Conservation (phyloP, 2,888 invertebrate species). For the Limnephilus auricula region DNA sequence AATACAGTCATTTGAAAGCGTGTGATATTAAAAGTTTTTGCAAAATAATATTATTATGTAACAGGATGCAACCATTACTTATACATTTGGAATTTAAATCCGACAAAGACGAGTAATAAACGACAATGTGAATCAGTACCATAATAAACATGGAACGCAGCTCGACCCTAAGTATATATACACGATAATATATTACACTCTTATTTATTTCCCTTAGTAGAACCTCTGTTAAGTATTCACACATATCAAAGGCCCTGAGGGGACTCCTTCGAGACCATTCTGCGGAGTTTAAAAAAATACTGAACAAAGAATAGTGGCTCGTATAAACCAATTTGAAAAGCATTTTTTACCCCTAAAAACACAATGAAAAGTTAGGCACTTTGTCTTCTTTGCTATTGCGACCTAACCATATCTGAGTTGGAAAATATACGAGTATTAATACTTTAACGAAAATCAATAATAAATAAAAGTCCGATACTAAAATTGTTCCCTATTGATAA, state of each 20-base stretch:
- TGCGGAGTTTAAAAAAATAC: background rate
- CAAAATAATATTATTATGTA: too few relatives aligned
- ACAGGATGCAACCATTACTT: too few relatives aligned
- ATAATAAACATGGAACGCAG: background rate
- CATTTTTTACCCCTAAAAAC: background rate
- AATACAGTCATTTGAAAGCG: background rate
- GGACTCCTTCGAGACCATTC: background rate
- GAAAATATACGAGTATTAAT: background rate
- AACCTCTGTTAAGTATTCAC: background rate
- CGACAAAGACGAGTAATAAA: too few relatives aligned
- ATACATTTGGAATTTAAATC: too few relatives aligned
- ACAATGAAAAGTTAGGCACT: background rate
- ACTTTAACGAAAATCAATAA: too few relatives aligned
- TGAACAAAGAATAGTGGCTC: background rate
- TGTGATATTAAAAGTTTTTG: too few relatives aligned
- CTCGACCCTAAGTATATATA: background rate
- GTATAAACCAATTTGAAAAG: background rate
- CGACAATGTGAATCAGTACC: background rate
- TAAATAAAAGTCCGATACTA: too few relatives aligned
- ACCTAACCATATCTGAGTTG: background rate
- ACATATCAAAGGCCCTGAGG: background rate
- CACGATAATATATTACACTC: too few relatives aligned
- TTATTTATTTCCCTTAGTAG: background rate
- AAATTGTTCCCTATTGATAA: too few relatives aligned
- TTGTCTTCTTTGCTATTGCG: background rate